phyloP scores from a whole-genome alignment of 2,888 invertebrate species.

The Netelia fuscicornis region DNA sequence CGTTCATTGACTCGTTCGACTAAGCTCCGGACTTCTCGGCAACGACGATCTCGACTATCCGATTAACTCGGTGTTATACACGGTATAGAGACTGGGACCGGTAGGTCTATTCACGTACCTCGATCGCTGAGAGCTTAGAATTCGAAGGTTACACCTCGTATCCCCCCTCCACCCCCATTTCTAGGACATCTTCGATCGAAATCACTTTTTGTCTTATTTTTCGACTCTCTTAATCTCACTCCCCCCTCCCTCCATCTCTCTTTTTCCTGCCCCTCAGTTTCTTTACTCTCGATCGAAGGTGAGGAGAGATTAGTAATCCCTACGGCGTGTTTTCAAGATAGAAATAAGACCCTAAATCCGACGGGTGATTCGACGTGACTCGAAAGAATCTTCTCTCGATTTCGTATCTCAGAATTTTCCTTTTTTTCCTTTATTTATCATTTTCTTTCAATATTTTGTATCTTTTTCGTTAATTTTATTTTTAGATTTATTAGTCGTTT shows the following conservation, averaged over 20 bases:
- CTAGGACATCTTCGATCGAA: constrained; percentile 9
- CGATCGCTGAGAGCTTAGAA: constrained; percentile 36
- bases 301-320: constrained; percentile 35
- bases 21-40: constrained; percentile 58
- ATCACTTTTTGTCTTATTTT: constrained; percentile 32
- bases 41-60: constrained; percentile 56
- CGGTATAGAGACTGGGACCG: background rate
- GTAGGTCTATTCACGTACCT: background rate
- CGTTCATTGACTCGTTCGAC: constrained; percentile 68
- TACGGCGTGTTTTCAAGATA: constrained; percentile 7
- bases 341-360: constrained; percentile 41
- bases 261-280: constrained; percentile 2
- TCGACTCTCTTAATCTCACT: constrained; percentile 8
- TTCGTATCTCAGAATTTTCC: background rate
- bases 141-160: constrained; percentile 43
- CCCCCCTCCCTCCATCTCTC: background rate
- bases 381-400: constrained; percentile 12
- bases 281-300: constrained; percentile 20
- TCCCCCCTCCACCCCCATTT: background rate
- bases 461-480: background rate
- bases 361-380: constrained; percentile 3
- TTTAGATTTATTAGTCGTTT: background rate
- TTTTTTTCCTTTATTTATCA: background rate
- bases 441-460: background rate
- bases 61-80: constrained; percentile 39